Evolutionary conservation across 2,113 vertebrate species (phyloP).

Genomic region (Sprattus sprattus): DNA sequence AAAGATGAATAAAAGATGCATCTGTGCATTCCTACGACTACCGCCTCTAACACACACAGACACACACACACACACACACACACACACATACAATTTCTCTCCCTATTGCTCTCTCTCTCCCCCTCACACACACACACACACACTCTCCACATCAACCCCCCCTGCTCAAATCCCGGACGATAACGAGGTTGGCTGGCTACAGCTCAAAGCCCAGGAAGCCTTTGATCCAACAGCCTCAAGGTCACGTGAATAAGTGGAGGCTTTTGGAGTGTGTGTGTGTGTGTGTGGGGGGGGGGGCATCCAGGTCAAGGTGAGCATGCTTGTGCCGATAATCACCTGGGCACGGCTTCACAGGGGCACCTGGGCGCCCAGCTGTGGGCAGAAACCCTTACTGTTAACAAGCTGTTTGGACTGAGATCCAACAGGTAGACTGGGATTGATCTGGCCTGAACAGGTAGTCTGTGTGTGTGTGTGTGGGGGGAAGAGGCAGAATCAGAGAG

Average conservation of each 20-base stretch:
- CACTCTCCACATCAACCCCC: slow-evolving; percentile 23
- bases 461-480: too few species aligned
- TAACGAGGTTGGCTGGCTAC: slow-evolving; percentile 51
- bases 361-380: slow-evolving; percentile 16
- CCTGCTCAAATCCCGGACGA: slow-evolving; percentile 21
- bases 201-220: slow-evolving; percentile 57
- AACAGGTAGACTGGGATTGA: too few species aligned
- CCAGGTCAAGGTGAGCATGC: neutral
- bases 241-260: slow-evolving; percentile 34
- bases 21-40: slow-evolving; percentile 61
- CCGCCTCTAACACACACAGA: neutral
- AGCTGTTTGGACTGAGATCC: neutral
- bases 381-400: neutral
- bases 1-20: slow-evolving; percentile 42
- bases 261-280: neutral
- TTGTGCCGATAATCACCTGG: neutral
- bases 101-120: too few species aligned
- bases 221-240: slow-evolving; percentile 58
- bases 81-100: neutral
- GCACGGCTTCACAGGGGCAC: slow-evolving; percentile 28
- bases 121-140: neutral
- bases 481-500: too few species aligned
- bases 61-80: neutral
- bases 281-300: neutral
- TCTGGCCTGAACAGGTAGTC: too few species aligned